phyloP scores from a whole-genome alignment of 2,797 vertebrate species.

The Thunnus albacares region DNA sequence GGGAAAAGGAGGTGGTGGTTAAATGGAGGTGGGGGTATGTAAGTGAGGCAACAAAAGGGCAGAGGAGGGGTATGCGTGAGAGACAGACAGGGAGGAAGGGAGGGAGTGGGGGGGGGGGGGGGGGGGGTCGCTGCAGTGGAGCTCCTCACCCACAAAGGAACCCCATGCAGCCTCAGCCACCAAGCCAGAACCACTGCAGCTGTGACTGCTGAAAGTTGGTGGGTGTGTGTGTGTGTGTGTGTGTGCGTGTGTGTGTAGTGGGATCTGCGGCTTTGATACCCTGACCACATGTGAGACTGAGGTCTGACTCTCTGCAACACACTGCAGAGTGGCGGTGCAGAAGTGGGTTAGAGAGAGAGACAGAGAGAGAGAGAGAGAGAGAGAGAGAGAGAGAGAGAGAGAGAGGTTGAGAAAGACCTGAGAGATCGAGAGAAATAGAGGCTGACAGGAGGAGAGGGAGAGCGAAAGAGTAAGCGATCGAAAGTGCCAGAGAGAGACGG shows the following conservation, averaged over 20 bases:
- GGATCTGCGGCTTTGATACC: conserved; percentile 63
- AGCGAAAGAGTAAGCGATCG: conserved; percentile 11
- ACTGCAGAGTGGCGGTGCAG: conserved; percentile 53
- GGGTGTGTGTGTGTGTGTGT: conserved; percentile 10
- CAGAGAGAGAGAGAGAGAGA: conserved; percentile 1
- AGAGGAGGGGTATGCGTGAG: conserved; percentile 5
- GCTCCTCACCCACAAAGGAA: conserved; percentile 70
- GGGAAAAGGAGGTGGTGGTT: not conserved
- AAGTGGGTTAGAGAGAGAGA: conserved; percentile 58
- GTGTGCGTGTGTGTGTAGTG: conserved; percentile 16
- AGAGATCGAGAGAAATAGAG: not conserved
- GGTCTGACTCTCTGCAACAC: conserved; percentile 64
- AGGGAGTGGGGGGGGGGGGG: not conserved
- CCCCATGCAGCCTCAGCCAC: conserved; percentile 64
- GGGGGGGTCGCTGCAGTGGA: conserved; percentile 61
- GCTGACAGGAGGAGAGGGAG: not conserved
- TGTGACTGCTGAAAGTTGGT: conserved; percentile 46
- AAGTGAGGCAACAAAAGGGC: conserved; percentile 28
- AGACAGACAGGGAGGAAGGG: conserved; percentile 31
- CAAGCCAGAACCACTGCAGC: conserved; percentile 69
- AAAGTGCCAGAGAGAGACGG: conserved; percentile 29
- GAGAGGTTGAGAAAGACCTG: not conserved
- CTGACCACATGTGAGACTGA: conserved; percentile 59
- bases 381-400: not conserved
- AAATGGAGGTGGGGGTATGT: conserved; percentile 16